Evolutionary conservation across 2,888 invertebrate genomes (phyloP), one percentile per base, ranked within the genome.

Genomic region (Allolobophora icterica): DNA sequence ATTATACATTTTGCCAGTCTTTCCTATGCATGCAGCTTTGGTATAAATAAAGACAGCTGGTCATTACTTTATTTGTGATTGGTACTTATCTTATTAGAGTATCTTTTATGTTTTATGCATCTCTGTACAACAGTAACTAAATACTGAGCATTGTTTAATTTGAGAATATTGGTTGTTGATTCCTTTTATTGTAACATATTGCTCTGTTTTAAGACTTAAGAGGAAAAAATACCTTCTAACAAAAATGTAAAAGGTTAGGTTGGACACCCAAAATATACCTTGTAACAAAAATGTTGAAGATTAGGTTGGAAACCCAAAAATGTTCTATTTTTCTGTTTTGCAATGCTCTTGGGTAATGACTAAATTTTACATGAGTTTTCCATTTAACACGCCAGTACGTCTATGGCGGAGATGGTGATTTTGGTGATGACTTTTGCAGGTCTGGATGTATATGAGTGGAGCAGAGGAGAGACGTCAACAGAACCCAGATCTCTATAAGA

Each of bases 391-490:
- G 15, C 15, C 42, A 42, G 42, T 42, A 15, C 15, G 1, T 42
- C 42, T 42, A 15, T 52, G 52, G 52, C 21, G 24, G 21, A 52
- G n/a, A n/a, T 71, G 30, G 30, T 71, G 71, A n/a, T 71, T 30
- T 71, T 71, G 71, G 30, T 71, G 71, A 30, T n/a, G 45, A 89
- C 13, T 30, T 89, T 42, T 52, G 42, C 89, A 95, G 95, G 94
- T 94, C 24, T 98, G 98, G 98, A 97, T 98, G 97, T 96, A 97
- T 92, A 97, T 98, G 93, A 98, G 98, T 92, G 98, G 98, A 90
- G 98, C 97, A 35, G 97, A 97, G 92, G 96, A 96, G 92, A 96
- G 97, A 94, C 96, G 96, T 93, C 97, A 94, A 95, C 94, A 93
- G 90, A 95, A 95, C 45, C 95, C 96, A 34, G 84, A 83, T 11